phyloP scores from a whole-genome alignment of 2,113 vertebrate species.

The Pangasianodon hypophthalmus region DNA sequence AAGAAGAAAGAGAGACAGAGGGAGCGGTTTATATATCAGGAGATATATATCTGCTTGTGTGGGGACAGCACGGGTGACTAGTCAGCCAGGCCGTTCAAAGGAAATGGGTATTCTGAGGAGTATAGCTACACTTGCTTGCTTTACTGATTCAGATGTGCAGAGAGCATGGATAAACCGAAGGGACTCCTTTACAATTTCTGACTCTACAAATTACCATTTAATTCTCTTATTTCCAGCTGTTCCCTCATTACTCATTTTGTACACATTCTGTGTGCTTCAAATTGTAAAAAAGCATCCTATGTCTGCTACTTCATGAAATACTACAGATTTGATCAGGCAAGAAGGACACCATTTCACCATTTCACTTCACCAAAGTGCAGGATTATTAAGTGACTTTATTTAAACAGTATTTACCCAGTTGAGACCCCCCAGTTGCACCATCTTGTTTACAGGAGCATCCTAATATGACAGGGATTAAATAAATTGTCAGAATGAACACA shows the following conservation, averaged over 20 bases:
- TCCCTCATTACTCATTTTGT: background rate
- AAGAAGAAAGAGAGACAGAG: conserved; percentile 29
- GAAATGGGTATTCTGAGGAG: conserved; percentile 85
- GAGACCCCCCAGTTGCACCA: conserved; percentile 79
- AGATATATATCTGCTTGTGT: conserved; percentile 52
- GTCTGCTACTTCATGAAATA: background rate
- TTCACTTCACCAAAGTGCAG: conserved; percentile 47
- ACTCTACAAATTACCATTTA: background rate
- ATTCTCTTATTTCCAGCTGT: background rate
- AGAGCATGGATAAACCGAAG: conserved; percentile 15
- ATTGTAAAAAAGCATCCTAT: background rate
- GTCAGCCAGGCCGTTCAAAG: conserved; percentile 79
- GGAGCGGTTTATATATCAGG: conserved; percentile 82
- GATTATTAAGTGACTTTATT: conserved; percentile 54
- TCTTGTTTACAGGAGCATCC: conserved; percentile 79
- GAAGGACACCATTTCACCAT: background rate
- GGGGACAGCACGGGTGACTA: conserved; percentile 83
- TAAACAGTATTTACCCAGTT: conserved; percentile 79
- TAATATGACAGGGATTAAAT: conserved; percentile 76
- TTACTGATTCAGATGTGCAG: conserved; percentile 68
- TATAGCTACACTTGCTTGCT: conserved; percentile 71
- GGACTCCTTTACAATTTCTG: background rate
- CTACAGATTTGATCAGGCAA: conserved; percentile 31
- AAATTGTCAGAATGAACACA: conserved; percentile 62
- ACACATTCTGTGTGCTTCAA: background rate